phyloP scores from a whole-genome alignment of 2,797 vertebrate species.

The Pteronotus mesoamericanus region DNA sequence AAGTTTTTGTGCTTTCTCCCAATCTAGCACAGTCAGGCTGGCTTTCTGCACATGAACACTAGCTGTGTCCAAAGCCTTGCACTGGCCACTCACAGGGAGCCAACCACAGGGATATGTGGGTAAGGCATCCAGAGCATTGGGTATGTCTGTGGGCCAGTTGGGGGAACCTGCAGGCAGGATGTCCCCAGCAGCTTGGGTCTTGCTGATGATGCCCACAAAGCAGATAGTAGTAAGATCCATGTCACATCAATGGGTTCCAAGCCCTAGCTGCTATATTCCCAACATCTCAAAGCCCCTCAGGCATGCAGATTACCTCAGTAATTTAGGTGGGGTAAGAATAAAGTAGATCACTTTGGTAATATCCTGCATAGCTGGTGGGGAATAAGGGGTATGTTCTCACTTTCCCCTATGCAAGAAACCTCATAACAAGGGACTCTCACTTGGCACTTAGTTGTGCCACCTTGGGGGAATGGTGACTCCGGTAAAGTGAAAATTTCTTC shows the following conservation, averaged over 20 bases:
- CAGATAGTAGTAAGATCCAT: background rate
- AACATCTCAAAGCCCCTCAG: background rate
- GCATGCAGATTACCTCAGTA: background rate
- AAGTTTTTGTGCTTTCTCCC: background rate
- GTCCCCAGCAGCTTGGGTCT: background rate
- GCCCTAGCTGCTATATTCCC: background rate
- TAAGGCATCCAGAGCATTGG: background rate
- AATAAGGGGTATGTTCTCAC: background rate
- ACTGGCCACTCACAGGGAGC: background rate
- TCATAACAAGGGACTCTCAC: background rate
- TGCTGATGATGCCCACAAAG: background rate
- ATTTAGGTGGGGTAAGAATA: background rate
- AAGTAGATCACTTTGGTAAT: background rate
- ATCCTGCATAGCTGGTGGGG: background rate
- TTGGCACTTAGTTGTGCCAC: background rate
- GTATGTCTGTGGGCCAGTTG: background rate
- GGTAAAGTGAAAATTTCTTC: background rate
- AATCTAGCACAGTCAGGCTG: background rate
- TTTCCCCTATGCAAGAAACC: background rate
- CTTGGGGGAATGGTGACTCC: background rate
- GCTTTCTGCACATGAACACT: background rate
- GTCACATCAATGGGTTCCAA: background rate
- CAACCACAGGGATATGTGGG: background rate
- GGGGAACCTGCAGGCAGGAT: background rate
- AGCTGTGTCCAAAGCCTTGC: background rate